A percentile compares a stretch with the other conserved stretches of the same genome.
Conservation (phyloP, 2,888 invertebrate genomes). For the Coremacera marginata region DNA sequence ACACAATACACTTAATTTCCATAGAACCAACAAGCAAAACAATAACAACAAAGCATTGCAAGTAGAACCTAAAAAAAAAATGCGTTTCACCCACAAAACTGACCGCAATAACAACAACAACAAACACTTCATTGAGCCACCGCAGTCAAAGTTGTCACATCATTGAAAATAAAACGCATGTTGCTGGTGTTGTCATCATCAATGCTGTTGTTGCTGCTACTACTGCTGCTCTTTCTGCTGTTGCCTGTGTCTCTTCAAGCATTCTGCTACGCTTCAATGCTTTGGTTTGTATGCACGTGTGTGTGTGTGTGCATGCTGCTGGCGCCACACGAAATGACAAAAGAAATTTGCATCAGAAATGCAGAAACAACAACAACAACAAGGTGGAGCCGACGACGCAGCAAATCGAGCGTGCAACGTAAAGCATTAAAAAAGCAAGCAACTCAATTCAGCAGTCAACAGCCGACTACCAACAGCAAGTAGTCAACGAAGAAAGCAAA, state of each 20-base stretch:
- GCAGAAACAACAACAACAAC: not conserved
- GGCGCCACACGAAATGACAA: constrained; percentile 28
- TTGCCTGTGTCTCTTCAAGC: not conserved
- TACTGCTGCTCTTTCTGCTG: not conserved
- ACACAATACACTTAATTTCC: too few relatives aligned
- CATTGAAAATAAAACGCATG: too few relatives aligned
- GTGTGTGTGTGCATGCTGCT: not conserved
- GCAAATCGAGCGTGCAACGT: constrained; percentile 7
- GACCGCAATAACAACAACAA: too few relatives aligned
- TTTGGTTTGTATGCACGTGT: too few relatives aligned
- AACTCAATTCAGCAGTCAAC: not conserved
- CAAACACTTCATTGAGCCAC: too few relatives aligned
- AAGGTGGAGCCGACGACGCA: not conserved
- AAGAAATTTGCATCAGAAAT: constrained; percentile 20
- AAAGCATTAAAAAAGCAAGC: not conserved
- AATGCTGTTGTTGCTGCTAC: not conserved
- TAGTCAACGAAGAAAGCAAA: too few relatives aligned
- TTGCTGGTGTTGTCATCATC: not conserved
- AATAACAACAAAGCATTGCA: too few relatives aligned
- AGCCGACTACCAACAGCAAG: too few relatives aligned
- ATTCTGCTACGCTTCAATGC: not conserved
- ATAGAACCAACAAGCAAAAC: too few relatives aligned
- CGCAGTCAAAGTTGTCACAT: too few relatives aligned
- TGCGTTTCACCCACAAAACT: not conserved
- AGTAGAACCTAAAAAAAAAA: too few relatives aligned